Conservation (phyloP, 2,113 vertebrate genomes). For the Microtus pennsylvanicus region DNA sequence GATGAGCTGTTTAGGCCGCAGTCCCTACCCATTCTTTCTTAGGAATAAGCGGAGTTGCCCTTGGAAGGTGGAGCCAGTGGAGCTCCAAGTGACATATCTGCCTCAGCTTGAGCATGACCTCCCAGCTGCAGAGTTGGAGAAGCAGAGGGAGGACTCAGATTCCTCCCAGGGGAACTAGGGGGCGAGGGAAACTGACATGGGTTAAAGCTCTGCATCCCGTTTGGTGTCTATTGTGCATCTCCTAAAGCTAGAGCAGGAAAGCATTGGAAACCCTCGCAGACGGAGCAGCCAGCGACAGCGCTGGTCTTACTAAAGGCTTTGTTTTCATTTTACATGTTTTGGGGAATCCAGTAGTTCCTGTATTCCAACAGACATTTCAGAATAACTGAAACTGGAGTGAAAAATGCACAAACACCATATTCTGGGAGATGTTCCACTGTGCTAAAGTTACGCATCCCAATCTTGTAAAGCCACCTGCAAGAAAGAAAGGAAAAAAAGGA, state of each 20-base stretch:
- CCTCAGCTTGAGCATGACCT: not conserved
- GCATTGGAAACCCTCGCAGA: constrained; percentile 18
- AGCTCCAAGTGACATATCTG: constrained; percentile 2
- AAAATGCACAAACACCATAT: not conserved
- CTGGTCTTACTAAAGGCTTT: not conserved
- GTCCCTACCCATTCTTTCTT: constrained; percentile 13
- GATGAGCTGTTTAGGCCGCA: constrained; percentile 25
- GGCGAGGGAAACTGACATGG: constrained; percentile 45
- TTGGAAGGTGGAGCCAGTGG: constrained; percentile 3
- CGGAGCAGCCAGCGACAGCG: constrained; percentile 58
- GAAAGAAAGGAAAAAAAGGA: not conserved
- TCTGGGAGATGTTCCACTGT: not conserved
- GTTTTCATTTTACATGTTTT: not conserved
- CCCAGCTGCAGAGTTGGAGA: not conserved
- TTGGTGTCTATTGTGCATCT: not conserved
- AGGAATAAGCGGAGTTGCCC: constrained; percentile 19
- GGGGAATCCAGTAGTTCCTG: constrained; percentile 3
- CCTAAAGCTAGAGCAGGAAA: constrained; percentile 59
- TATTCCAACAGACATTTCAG: not conserved
- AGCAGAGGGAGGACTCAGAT: constrained; percentile 43
- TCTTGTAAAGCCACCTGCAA: constrained; percentile 23
- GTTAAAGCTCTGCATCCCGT: constrained; percentile 3
- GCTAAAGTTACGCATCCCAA: not conserved
- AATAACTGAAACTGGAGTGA: not conserved
- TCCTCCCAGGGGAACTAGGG: constrained; percentile 15